A percentile compares a stretch with the other conserved stretches of the same genome.
These are phyloP conservation scores for Macquaria australasica DNA, from an alignment of 2,113 vertebrate species.

Conservation along the genomic window DNA sequence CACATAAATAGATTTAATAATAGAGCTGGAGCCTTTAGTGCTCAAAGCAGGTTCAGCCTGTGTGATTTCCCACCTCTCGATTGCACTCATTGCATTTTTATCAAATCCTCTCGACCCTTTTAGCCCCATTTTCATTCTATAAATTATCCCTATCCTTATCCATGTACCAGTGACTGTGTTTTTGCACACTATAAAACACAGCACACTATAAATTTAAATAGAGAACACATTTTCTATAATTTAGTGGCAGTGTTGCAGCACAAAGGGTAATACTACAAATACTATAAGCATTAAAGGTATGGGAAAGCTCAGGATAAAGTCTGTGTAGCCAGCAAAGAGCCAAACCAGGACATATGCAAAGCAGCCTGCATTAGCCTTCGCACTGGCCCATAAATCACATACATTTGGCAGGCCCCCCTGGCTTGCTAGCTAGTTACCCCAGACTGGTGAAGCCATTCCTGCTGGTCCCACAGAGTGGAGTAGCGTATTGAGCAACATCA, in stretches of 20 bases:
- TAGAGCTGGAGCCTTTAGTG: slow-evolving; percentile 32
- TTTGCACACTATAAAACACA: slow-evolving; percentile 83
- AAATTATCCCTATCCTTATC: slow-evolving; percentile 27
- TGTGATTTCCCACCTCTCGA: slow-evolving; percentile 42
- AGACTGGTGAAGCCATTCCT: slow-evolving; percentile 33
- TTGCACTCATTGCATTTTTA: slow-evolving; percentile 48
- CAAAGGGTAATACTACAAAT: slow-evolving; percentile 86
- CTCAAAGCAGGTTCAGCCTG: slow-evolving; percentile 42
- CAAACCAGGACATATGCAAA: slow-evolving; percentile 90
- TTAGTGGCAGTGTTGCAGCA: slow-evolving; percentile 85
- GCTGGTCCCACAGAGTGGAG: slow-evolving; percentile 27
- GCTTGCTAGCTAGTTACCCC: slow-evolving; percentile 40
- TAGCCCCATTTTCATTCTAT: slow-evolving; percentile 27
- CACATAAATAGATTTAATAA: slow-evolving; percentile 63
- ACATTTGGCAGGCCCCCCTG: slow-evolving; percentile 48
- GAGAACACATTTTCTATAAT: slow-evolving; percentile 90
- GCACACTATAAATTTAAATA: slow-evolving; percentile 86
- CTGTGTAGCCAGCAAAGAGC: slow-evolving; percentile 18
- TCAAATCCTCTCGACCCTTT: slow-evolving; percentile 55
- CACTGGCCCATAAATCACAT: slow-evolving; percentile 90
- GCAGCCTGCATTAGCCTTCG: slow-evolving; percentile 86
- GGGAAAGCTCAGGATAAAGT: slow-evolving; percentile 84
- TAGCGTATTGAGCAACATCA: slow-evolving; percentile 48
- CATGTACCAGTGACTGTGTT: slow-evolving; percentile 68
- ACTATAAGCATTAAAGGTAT: slow-evolving; percentile 80